Evolutionary conservation across 2,888 invertebrate species (phyloP).

Genomic region (Zygaena filipendulae): DNA sequence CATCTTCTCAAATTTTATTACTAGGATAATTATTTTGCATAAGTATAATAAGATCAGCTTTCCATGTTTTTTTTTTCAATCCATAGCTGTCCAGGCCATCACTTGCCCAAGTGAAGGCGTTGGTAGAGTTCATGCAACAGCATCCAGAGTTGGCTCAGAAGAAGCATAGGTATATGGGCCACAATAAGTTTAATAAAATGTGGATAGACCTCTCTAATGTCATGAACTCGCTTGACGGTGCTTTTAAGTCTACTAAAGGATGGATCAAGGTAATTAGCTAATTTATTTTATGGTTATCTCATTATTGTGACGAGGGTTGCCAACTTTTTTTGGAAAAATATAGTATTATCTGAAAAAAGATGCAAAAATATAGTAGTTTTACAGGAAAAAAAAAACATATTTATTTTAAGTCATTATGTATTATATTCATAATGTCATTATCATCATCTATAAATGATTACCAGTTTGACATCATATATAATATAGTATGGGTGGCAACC

Average conservation of each 20-base stretch:
- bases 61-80: background rate
- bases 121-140: slow-evolving; percentile 43
- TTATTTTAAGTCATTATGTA: too few species aligned
- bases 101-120: slow-evolving; percentile 36
- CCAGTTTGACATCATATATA: too few species aligned
- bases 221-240: slow-evolving; percentile 37
- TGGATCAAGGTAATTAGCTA: slow-evolving; percentile 57
- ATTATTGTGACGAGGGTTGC: background rate
- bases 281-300: background rate
- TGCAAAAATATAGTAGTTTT: too few species aligned
- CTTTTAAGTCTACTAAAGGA: slow-evolving; percentile 40
- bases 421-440: too few species aligned
- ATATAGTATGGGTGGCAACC: too few species aligned
- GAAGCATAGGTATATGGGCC: slow-evolving; percentile 31
- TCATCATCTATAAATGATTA: too few species aligned
- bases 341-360: too few species aligned
- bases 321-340: too few species aligned
- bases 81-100: slow-evolving; percentile 33
- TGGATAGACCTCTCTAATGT: slow-evolving; percentile 39
- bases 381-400: too few species aligned
- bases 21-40: too few species aligned
- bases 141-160: slow-evolving; percentile 41
- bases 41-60: too few species aligned
- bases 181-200: slow-evolving; percentile 35
- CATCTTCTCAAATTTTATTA: too few species aligned